These are phyloP conservation scores for Gymnocephalus cernua DNA, from an alignment of 2,113 vertebrate genomes.

Conservation along the genomic window DNA sequence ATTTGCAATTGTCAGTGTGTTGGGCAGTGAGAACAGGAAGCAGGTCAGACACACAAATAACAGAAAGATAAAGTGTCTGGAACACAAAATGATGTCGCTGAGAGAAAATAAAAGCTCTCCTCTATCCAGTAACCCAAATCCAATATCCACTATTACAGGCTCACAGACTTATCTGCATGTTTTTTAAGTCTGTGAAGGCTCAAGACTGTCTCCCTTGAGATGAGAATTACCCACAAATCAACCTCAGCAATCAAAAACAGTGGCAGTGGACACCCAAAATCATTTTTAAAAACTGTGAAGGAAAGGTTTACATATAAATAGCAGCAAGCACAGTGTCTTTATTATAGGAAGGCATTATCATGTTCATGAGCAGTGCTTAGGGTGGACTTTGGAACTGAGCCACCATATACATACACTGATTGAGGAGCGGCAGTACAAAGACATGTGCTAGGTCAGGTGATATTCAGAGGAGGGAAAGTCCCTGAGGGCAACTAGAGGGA, in stretches of 20 bases:
- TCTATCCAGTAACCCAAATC: not conserved
- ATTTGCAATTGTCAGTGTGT: constrained; percentile 2
- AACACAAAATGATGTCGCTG: not conserved
- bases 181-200: not conserved
- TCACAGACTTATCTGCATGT: not conserved
- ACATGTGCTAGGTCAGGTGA: not conserved
- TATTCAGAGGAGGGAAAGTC: not conserved
- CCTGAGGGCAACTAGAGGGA: not conserved
- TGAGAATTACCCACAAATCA: not conserved
- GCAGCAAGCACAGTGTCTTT: not conserved
- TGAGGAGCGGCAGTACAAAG: not conserved
- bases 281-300: not conserved
- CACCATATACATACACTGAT: not conserved
- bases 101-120: not conserved
- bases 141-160: not conserved
- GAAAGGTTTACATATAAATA: not conserved
- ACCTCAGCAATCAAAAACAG: not conserved
- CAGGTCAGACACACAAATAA: constrained; percentile 19
- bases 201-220: not conserved
- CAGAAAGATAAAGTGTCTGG: constrained; percentile 1
- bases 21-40: not conserved
- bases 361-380: not conserved
- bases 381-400: constrained; percentile 19
- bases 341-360: not conserved
- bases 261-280: not conserved